These are phyloP conservation scores for Alcis repandata DNA, from an alignment of 2,888 invertebrate species.

Conservation along the genomic window DNA sequence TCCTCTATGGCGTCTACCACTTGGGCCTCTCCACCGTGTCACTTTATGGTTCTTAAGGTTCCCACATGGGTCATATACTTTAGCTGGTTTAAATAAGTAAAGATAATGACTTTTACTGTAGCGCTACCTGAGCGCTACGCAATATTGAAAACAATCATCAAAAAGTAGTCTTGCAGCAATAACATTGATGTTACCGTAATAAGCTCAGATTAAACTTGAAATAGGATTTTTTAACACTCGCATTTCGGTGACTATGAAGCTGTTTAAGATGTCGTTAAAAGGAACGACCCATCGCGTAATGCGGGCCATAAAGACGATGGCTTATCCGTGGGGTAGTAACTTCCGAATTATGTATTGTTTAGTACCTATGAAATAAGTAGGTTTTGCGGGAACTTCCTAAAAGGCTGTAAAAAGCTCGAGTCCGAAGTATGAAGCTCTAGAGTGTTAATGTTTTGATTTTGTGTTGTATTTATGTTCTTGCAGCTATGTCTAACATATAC, in stretches of 20 bases:
- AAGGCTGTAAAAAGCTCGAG: not conserved
- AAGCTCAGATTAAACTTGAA: constrained; percentile 32
- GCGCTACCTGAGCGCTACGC: not conserved
- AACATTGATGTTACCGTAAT: constrained; percentile 27
- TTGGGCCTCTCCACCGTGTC: no score
- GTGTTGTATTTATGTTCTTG: no score
- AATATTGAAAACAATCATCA: not conserved
- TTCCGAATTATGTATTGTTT: constrained; percentile 37
- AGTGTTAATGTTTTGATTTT: no score
- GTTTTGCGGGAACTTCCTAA: constrained; percentile 3
- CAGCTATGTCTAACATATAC: no score
- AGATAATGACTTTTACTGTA: no score
- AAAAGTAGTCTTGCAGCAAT: constrained; percentile 10
- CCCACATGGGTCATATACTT: no score
- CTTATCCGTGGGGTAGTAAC: constrained; percentile 45
- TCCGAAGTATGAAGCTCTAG: not conserved
- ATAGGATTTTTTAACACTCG: constrained; percentile 38
- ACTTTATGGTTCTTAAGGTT: no score
- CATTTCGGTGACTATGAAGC: constrained; percentile 39
- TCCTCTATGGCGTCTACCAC: no score
- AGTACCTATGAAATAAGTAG: constrained; percentile 25
- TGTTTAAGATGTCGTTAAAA: constrained; percentile 45
- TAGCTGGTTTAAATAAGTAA: no score
- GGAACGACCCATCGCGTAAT: constrained; percentile 45
- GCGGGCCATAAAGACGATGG: constrained; percentile 41